Evolutionary conservation across 2,113 vertebrate genomes (phyloP).

Genomic region (Cromileptes altivelis): DNA sequence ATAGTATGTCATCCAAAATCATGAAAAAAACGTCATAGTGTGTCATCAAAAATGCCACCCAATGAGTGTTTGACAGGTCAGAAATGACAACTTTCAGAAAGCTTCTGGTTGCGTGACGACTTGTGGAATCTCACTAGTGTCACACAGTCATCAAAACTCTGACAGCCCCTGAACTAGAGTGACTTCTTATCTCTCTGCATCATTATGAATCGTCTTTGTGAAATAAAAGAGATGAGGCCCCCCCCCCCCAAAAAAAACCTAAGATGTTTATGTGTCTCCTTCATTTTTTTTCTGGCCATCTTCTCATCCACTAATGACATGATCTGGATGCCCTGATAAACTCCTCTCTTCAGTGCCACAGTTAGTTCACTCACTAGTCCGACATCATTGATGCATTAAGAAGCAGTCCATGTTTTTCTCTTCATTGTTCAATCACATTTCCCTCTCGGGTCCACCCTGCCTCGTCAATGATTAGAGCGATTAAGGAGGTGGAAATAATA

Average conservation of each 20-base stretch:
- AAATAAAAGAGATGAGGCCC: conserved; percentile 6
- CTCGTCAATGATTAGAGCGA: conserved; percentile 74
- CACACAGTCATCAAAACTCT: too few relatives aligned
- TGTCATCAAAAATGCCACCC: too few relatives aligned
- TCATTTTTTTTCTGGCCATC: conserved; percentile 2
- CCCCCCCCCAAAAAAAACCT: too few relatives aligned
- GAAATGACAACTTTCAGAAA: too few relatives aligned
- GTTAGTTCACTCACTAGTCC: conserved; percentile 36
- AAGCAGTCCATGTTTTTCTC: conserved; percentile 71
- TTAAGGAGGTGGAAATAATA: conserved; percentile 76
- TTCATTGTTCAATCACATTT: conserved; percentile 68
- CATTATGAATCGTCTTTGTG: background rate
- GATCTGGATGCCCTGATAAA: conserved; percentile 60
- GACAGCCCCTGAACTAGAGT: background rate
- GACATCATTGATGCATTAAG: conserved; percentile 68
- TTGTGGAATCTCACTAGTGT: too few relatives aligned
- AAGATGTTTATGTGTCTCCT: background rate
- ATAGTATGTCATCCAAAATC: too few relatives aligned
- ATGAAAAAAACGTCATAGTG: too few relatives aligned
- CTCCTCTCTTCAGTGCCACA: conserved; percentile 26
- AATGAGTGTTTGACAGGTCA: too few relatives aligned
- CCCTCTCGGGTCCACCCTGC: conserved; percentile 63
- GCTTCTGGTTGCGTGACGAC: too few relatives aligned
- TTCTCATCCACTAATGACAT: conserved; percentile 51
- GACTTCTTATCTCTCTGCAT: background rate